Evolutionary conservation across 2,797 vertebrate genomes (phyloP).

Genomic region (Coendou prehensilis): DNA sequence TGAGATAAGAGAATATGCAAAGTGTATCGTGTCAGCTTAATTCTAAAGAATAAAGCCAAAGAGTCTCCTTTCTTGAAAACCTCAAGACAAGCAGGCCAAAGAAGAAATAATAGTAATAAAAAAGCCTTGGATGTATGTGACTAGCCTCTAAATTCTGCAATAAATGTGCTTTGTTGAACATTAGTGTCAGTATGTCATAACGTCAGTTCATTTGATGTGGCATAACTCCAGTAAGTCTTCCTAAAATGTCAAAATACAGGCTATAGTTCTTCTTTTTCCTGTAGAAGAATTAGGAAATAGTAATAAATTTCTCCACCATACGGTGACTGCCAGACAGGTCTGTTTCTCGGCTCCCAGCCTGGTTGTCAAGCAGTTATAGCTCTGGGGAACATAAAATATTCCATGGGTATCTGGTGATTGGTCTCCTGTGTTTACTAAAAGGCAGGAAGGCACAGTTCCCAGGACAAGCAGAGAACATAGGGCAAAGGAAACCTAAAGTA

Average conservation of each 20-base stretch:
- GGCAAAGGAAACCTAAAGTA: background rate
- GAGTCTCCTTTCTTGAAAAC: slow-evolving; percentile 78
- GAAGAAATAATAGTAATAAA: slow-evolving; percentile 75
- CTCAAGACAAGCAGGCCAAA: slow-evolving; percentile 73
- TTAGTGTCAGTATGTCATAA: slow-evolving; percentile 83
- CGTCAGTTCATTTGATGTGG: slow-evolving; percentile 73
- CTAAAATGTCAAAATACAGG: slow-evolving; percentile 82
- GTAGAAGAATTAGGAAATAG: slow-evolving; percentile 73
- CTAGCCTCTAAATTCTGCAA: slow-evolving; percentile 83
- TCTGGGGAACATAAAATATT: slow-evolving; percentile 44
- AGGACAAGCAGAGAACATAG: background rate
- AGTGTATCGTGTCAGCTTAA: slow-evolving; percentile 70
- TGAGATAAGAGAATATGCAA: slow-evolving; percentile 57
- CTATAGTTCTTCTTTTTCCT: slow-evolving; percentile 67
- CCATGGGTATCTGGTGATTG: background rate
- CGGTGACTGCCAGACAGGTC: slow-evolving; percentile 22
- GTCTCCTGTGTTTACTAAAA: slow-evolving; percentile 56
- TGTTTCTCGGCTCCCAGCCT: slow-evolving; percentile 57
- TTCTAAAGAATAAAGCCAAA: slow-evolving; percentile 78
- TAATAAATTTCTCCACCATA: slow-evolving; percentile 71
- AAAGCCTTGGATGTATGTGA: slow-evolving; percentile 76
- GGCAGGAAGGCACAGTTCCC: background rate
- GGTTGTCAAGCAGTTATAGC: slow-evolving; percentile 24
- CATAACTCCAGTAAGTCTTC: slow-evolving; percentile 78
- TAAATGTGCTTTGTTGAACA: slow-evolving; percentile 77